Percentiles rank a stretch among this genome's conserved stretches.
Evolutionary conservation across 1,140 invertebrate species (phyloP).

Genomic region (Epicauta chinensis): DNA sequence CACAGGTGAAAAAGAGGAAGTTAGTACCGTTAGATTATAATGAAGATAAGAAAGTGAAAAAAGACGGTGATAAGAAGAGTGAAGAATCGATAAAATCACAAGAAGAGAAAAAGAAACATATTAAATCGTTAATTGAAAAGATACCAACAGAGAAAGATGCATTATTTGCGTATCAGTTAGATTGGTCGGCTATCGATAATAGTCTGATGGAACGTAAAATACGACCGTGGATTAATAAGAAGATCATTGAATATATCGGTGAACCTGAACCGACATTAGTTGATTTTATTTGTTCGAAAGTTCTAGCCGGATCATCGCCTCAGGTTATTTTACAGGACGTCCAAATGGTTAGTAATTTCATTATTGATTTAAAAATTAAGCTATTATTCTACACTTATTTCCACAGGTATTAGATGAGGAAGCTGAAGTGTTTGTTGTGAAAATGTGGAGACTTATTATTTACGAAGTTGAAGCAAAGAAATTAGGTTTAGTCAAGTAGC

Average conservation of each 20-base stretch:
- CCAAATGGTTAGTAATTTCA: slow-evolving; percentile 77
- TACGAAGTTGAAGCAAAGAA: slow-evolving; percentile 99
- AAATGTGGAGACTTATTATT: slow-evolving; percentile 98
- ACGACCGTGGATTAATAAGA: slow-evolving; percentile 98
- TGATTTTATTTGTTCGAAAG: slow-evolving; percentile 98
- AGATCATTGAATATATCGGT: slow-evolving; percentile 98
- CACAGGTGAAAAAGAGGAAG: slow-evolving; percentile 69
- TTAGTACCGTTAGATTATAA: slow-evolving; percentile 71
- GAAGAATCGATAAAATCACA: slow-evolving; percentile 66
- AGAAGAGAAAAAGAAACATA: slow-evolving; percentile 93
- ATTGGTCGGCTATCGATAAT: slow-evolving; percentile 72
- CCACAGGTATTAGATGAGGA: slow-evolving; percentile 97
- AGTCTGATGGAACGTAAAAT: slow-evolving; percentile 93
- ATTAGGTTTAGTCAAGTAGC: slow-evolving; percentile 68
- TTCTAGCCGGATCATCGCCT: slow-evolving; percentile 85
- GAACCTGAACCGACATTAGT: slow-evolving; percentile 98
- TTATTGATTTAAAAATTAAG: too few species aligned
- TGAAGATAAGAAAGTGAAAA: slow-evolving; percentile 57
- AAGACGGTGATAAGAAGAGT: slow-evolving; percentile 57
- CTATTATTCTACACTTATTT: slow-evolving; percentile 32
- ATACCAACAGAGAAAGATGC: slow-evolving; percentile 97
- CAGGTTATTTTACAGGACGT: slow-evolving; percentile 95
- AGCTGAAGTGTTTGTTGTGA: slow-evolving; percentile 98
- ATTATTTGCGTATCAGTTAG: slow-evolving; percentile 88
- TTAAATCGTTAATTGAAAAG: slow-evolving; percentile 95